Evolutionary conservation across 2,113 vertebrate species (phyloP).

Genomic region (Gasterosteus nipponicus): DNA sequence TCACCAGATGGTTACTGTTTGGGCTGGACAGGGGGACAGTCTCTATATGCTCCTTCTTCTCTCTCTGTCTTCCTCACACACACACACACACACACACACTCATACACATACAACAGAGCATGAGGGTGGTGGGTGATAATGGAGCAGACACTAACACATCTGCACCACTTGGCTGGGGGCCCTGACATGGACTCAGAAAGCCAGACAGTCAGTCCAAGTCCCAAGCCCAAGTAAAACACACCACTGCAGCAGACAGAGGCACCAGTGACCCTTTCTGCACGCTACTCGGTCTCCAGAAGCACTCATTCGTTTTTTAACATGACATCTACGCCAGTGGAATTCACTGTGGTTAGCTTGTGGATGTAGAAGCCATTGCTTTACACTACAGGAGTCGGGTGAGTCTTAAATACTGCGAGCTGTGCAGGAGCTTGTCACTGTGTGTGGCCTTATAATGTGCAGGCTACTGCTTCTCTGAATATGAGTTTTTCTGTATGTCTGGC

Average conservation of each 20-base stretch:
- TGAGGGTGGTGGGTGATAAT: conserved; percentile 72
- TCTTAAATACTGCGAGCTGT: conserved; percentile 62
- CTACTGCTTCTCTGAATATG: conserved; percentile 77
- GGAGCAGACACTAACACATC: conserved; percentile 76
- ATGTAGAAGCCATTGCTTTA: conserved; percentile 49
- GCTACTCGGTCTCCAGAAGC: conserved; percentile 53
- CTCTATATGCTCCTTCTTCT: conserved; percentile 37
- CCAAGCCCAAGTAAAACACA: conserved; percentile 65
- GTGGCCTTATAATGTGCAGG: conserved; percentile 78
- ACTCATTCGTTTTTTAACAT: conserved; percentile 59
- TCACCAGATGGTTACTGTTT: conserved; percentile 84
- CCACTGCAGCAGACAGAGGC: conserved; percentile 58
- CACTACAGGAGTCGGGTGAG: conserved; percentile 42
- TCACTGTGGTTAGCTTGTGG: conserved; percentile 58
- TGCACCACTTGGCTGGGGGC: conserved; percentile 69
- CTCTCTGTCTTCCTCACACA: background rate
- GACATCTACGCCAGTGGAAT: conserved; percentile 67
- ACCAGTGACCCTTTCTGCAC: conserved; percentile 54
- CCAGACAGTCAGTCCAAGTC: conserved; percentile 66
- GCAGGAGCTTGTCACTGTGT: conserved; percentile 76
- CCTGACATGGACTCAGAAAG: conserved; percentile 56
- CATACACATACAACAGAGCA: conserved; percentile 51
- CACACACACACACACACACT: conserved; percentile 35
- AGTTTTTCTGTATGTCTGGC: conserved; percentile 70
- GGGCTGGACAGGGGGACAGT: conserved; percentile 74